phyloP scores from a whole-genome alignment of 2,888 invertebrate species.

The Eupsilia transversa region DNA sequence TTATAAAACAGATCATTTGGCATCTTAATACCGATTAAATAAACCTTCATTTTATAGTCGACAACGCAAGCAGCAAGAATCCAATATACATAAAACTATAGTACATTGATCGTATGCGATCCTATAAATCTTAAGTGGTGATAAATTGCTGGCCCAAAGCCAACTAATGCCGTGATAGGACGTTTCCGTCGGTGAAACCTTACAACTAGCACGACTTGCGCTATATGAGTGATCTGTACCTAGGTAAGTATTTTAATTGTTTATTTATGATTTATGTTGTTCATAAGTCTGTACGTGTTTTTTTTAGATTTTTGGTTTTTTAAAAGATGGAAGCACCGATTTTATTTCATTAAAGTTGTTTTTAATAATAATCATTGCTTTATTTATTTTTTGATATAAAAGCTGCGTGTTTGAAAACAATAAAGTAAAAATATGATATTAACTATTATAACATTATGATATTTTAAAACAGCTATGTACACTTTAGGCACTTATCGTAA shows the following conservation, averaged over 20 bases:
- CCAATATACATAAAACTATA: slow-evolving; percentile 25
- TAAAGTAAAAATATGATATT: no score
- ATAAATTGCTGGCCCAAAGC: slow-evolving; percentile 56
- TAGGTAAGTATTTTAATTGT: neutral
- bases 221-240: neutral
- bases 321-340: no score
- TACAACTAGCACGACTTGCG: slow-evolving; percentile 33
- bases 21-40: slow-evolving; percentile 1
- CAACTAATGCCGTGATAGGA: slow-evolving; percentile 48
- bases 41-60: slow-evolving; percentile 7
- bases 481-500: no score
- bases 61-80: slow-evolving; percentile 21
- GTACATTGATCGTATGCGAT: slow-evolving; percentile 33
- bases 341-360: no score
- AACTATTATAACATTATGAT: no score
- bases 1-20: neutral
- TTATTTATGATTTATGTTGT: neutral
- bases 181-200: slow-evolving; percentile 15
- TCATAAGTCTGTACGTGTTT: no score
- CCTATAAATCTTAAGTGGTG: slow-evolving; percentile 53
- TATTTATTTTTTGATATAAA: no score
- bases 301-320: no score
- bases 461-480: no score
- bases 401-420: no score
- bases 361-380: no score